Evolutionary conservation across 2,888 invertebrate species (phyloP).

Genomic region (Mythimna albipuncta): DNA sequence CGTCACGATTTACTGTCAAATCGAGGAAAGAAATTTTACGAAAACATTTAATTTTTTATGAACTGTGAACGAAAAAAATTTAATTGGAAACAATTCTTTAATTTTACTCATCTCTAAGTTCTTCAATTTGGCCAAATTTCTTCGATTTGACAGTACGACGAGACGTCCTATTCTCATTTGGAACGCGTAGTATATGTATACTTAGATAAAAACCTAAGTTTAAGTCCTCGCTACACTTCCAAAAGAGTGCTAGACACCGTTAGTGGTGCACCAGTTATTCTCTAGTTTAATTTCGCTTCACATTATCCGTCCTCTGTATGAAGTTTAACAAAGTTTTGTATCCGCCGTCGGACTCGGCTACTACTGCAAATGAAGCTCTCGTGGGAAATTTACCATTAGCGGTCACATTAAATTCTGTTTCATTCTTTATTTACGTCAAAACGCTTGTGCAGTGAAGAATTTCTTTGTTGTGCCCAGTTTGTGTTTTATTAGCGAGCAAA

Average conservation of each 20-base stretch:
- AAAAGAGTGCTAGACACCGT: conserved; percentile 13
- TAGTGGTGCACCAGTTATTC: conserved; percentile 38
- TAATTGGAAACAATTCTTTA: too few relatives aligned
- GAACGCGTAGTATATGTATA: too few relatives aligned
- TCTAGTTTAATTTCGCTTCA: conserved; percentile 65
- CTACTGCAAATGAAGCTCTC: conserved; percentile 82
- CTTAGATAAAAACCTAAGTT: conserved; percentile 16
- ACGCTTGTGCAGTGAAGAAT: conserved; percentile 61
- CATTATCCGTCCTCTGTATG: conserved; percentile 66
- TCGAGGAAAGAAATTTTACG: too few relatives aligned
- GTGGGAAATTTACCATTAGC: conserved; percentile 86
- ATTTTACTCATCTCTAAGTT: too few relatives aligned
- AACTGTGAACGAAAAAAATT: too few relatives aligned
- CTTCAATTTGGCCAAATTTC: too few relatives aligned
- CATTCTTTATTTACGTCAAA: conserved; percentile 78
- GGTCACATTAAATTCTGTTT: conserved; percentile 82
- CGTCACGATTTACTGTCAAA: too few relatives aligned
- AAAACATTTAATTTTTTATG: too few relatives aligned
- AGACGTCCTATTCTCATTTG: too few relatives aligned
- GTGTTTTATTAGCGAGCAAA: conserved; percentile 25
- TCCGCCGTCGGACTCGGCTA: conserved; percentile 66
- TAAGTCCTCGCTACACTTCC: conserved; percentile 15
- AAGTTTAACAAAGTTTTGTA: conserved; percentile 76
- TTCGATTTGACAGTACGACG: too few relatives aligned
- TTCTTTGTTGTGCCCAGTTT: conserved; percentile 50